Evolutionary conservation across 2,888 invertebrate species (phyloP), one percentile per base, ranked within the genome.

Genomic region (Penaeus monodon): DNA sequence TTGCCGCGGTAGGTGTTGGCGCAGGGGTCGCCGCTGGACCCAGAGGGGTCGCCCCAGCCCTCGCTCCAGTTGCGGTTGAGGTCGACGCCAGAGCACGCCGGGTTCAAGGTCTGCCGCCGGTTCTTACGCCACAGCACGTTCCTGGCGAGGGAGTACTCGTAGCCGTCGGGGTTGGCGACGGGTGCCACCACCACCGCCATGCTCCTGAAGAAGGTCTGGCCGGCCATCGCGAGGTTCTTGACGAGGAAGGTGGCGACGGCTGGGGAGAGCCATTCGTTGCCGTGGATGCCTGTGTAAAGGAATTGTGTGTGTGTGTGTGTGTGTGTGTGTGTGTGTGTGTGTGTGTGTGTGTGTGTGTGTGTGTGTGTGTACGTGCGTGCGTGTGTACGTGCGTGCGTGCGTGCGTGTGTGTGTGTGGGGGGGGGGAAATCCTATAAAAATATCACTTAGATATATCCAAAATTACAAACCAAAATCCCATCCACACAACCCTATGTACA

Each of bases 131-230:
- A 87, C 44, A 83, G 77, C 38, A 79, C n/a, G 68, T 84, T 73
- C 27, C n/a, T 20, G 49, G 79, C 73, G 65, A 68, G 33, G 0
- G 96, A 95, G 92, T 96, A 96, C 91, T 96, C 97, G 92, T 98
- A 98, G 2, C 98, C 97, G 92, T 98, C 96, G 14, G 97, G 97
- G 92, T 96, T 96, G 85, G 95, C 92, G 27, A 96, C 94, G 22
- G 96, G 95, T 20, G 96, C 93, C 84, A 97, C 93, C 91, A 95
- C 95, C 91, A 95, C 96, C 91, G 97, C 95, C 49, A 65, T 20
- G 33, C 64, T 70, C 38, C 38, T 68, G 64, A 63, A 65, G n/a
- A 8, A 73, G 14, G 73, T 65, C 49, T 57, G 57, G 0, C 74
- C 64, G 17, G 74, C 70, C 12, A 3, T 1, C 1, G 27, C 83